These are phyloP conservation scores for Meloe dianella DNA, from an alignment of 2,888 invertebrate genomes.

Conservation along the genomic window DNA sequence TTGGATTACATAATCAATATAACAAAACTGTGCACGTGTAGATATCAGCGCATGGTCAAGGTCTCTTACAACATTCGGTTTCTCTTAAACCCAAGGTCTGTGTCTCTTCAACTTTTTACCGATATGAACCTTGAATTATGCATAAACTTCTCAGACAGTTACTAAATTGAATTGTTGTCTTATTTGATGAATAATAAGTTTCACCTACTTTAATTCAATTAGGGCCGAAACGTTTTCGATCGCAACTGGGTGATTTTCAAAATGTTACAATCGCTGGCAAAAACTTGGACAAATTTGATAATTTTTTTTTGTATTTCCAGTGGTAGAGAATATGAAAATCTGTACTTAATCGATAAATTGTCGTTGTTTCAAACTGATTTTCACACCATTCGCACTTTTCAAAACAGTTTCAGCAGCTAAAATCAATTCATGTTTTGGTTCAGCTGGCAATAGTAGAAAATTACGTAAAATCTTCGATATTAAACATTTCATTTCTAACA, in stretches of 20 bases:
- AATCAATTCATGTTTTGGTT: constrained; percentile 31
- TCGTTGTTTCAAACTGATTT: not conserved
- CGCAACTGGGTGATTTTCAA: no score
- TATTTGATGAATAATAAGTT: not conserved
- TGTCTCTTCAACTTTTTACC: not conserved
- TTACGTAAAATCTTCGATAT: constrained; percentile 62
- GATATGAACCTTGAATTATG: not conserved
- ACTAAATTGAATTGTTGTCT: no score
- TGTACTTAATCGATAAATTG: no score
- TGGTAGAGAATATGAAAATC: no score
- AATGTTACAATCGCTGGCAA: no score
- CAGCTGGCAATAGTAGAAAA: constrained; percentile 52
- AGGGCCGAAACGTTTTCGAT: no score
- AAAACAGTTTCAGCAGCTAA: constrained; percentile 17
- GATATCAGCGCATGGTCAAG: not conserved
- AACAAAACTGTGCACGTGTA: not conserved
- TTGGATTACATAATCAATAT: not conserved
- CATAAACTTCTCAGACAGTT: not conserved
- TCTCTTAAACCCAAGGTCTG: not conserved
- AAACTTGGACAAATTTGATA: no score
- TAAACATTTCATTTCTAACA: constrained; percentile 64
- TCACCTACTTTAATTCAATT: not conserved
- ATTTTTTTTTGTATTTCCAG: no score
- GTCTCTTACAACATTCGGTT: not conserved
- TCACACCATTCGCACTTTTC: constrained; percentile 21